Conservation (phyloP, 2,113 vertebrate genomes). For the Embiotoca jacksoni region DNA sequence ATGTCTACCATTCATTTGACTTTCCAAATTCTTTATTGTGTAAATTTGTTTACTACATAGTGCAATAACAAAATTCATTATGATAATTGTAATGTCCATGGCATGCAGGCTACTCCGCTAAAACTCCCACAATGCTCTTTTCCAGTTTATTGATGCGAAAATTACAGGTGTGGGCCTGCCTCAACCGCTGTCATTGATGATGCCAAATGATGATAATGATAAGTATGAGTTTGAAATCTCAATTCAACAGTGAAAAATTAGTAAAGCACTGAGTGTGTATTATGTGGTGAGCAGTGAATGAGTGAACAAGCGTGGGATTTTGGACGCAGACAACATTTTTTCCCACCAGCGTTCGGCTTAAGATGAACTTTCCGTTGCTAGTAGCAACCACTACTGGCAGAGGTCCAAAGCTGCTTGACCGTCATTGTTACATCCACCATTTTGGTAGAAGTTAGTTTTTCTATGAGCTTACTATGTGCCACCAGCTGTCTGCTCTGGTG, state of each 20-base stretch:
- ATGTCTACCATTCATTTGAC: no score
- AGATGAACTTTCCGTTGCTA: constrained; percentile 7
- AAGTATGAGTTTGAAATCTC: neutral
- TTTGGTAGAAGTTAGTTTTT: neutral
- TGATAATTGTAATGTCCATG: neutral
- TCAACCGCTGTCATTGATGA: neutral
- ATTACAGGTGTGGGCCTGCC: neutral
- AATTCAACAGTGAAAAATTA: neutral
- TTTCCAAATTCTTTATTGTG: neutral
- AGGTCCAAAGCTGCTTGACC: neutral
- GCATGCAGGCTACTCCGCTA: neutral
- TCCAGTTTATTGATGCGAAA: constrained; percentile 6
- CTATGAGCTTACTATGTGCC: neutral
- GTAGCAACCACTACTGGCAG: neutral
- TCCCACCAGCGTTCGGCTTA: neutral
- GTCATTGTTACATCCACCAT: neutral
- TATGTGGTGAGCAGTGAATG: neutral
- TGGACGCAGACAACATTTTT: neutral
- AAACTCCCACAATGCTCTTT: neutral
- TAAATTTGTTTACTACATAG: neutral
- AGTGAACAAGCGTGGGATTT: neutral
- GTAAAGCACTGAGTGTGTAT: neutral
- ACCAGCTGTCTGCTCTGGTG: neutral
- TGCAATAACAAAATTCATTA: neutral
- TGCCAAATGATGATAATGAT: neutral